These are phyloP conservation scores for Tetraneura akinire DNA, from an alignment of 1,140 invertebrate species.

Conservation along the genomic window DNA sequence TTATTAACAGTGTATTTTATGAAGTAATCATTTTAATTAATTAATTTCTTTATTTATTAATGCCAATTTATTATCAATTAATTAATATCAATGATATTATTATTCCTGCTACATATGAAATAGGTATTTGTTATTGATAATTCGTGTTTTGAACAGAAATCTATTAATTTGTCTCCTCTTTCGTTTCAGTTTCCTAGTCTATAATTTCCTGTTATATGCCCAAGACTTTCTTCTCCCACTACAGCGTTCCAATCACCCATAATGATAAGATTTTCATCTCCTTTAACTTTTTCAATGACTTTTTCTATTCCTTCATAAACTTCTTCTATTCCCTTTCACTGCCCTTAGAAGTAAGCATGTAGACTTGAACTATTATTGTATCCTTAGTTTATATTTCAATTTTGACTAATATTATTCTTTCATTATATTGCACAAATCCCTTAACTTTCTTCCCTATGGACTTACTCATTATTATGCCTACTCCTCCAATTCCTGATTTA, in stretches of 20 bases:
- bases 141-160: no score
- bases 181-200: no score
- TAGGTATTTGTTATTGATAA: no score
- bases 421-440: conserved; percentile 22
- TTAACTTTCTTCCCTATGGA: neutral
- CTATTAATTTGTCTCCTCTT: no score
- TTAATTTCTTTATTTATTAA: no score
- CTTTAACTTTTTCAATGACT: conserved; percentile 30
- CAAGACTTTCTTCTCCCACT: conserved; percentile 53
- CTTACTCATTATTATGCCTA: neutral
- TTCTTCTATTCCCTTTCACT: conserved; percentile 54
- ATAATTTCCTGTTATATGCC: conserved; percentile 47
- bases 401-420: conserved; percentile 53
- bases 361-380: conserved; percentile 57
- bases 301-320: conserved; percentile 54
- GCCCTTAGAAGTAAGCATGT: conserved; percentile 56
- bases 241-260: conserved; percentile 56
- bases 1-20: no score
- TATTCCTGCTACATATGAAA: no score
- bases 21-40: no score
- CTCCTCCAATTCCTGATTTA: neutral
- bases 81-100: no score
- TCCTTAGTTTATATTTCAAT: conserved; percentile 50
- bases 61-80: no score
- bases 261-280: no score